Base-by-base conservation (phyloP, 2,888 invertebrate species). In the Abrostola triplasia region DNA sequence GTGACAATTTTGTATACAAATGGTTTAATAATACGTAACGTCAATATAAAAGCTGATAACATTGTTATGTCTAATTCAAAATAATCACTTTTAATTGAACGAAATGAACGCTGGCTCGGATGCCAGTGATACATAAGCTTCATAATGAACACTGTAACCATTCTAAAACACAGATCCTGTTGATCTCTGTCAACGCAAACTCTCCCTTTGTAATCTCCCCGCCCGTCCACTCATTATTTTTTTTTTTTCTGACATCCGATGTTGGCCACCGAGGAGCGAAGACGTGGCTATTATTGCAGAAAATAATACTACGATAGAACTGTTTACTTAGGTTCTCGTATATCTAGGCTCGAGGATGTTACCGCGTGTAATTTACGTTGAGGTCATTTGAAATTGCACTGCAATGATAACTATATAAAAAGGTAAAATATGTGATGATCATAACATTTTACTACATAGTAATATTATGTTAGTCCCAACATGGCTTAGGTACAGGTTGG, bases 161-260 rank as follows among this genome's bases (percentile, higher is more conserved):
- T 72, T 68, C 67, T 65, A 67, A 70, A 75, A 76, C 72, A 66
- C 79, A 77, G 79, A 79, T 79, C 78, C 69, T 76, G 77, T 81
- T 84, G 83, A 84, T 84, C 84, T 79, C 79, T 79, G 80, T 80
- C 82, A 80, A 81, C 70, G 80, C 73, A 81, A 74, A 70, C 70
- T 64, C 62, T 75, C 74, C 70, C 73, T 73, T 70, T 76, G 70
- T 80, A 70, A 79, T 77, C 80, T 71, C 69, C 59, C 67, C 77
- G 60, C 71, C 77, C 72, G 67, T 60, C 60, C 75, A 71, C 76
- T 80, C 77, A 81, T 85, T 85, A 83, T 84, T 86, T 86, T 82
- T 84, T 83, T 83, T 82, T 84, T 83, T 85, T 85, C 80, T 79
- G 76, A 77, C 80, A 73, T 71, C 75, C 60, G 60, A 55, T 49